Evolutionary conservation across 1,140 invertebrate genomes (phyloP), one percentile per base, ranked within the genome.

Genomic region (Heterodera schachtii): DNA sequence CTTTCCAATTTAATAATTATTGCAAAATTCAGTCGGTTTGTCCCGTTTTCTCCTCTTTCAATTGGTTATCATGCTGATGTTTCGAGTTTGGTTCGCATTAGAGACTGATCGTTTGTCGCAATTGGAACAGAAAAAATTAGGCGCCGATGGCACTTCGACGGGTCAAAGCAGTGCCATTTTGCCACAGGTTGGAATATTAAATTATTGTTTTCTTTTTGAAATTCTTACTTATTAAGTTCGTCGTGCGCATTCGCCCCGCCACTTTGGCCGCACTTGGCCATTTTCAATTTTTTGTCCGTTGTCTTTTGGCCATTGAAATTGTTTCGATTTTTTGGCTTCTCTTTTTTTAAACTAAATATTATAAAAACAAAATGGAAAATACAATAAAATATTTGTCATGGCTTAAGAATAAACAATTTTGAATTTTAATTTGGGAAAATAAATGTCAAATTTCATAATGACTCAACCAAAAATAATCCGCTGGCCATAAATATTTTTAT

Each of bases 41-140:
- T 78, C 77, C 46, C 77, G 77, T 16, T 43, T 78, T 43, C 77
- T 78, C 16, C 77, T 78, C 70, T 69, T 78, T 9, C 64, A 78
- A 47, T 69, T 69, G 41, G 66, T 78, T 3, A 6, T 78, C 13
- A 49, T 78, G 70, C 47, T 78, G 16, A 47, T 78, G 11, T 78
- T 69, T 43, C 66, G 77, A 31, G 66, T 69, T 78, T 78, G 60
- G 64, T 69, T 46, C 41, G 77, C 66, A 31, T 44, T 69, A 49
- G 21, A 69, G 46, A 31, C 66, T 2, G 47, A 43, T 47, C 49
- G 47, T 31, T 47, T 78, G n/a, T 43, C 41, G 41, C 60, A 57
- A n/a, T 16, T 52, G n/a, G 13, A 47, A 76, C 43, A n/a, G 57
- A 4, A 76, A 52, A 64, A 41, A 76, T 76, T 8, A 19, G 16